Evolutionary conservation across 1,140 invertebrate species (phyloP).

Genomic region (Rhagoletis pomonella): DNA sequence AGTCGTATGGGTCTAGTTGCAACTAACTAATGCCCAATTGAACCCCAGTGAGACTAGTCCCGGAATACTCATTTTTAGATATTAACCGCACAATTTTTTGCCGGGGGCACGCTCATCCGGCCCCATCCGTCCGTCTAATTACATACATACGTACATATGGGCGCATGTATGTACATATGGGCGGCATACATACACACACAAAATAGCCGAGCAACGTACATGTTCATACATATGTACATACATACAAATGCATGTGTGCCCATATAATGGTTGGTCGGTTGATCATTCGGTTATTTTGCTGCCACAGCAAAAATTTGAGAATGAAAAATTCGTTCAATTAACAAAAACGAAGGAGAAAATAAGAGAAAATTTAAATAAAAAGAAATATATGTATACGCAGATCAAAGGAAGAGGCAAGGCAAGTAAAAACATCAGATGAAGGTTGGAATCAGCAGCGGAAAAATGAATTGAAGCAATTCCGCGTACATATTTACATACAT

Average conservation of each 20-base stretch:
- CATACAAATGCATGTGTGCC: neutral
- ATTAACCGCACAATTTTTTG: too few relatives aligned
- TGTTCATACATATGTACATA: neutral
- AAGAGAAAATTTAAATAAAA: neutral
- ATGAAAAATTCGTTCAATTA: slow-evolving; percentile 67
- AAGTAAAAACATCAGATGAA: neutral
- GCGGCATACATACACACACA: neutral
- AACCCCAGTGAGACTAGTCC: too few relatives aligned
- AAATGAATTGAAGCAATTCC: slow-evolving; percentile 32
- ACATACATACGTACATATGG: slow-evolving; percentile 42
- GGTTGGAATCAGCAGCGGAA: neutral
- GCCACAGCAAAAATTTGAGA: slow-evolving; percentile 63
- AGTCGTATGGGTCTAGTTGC: too few relatives aligned
- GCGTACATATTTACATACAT: too few relatives aligned
- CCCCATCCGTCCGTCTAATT: slow-evolving; percentile 37
- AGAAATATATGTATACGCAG: neutral
- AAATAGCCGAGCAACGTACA: neutral
- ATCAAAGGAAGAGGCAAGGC: neutral
- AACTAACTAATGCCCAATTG: too few relatives aligned
- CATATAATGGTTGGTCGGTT: slow-evolving; percentile 41
- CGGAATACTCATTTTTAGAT: too few relatives aligned
- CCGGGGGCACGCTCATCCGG: slow-evolving; percentile 5
- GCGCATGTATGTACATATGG: neutral
- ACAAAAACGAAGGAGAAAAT: slow-evolving; percentile 56
- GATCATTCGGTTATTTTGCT: slow-evolving; percentile 53